Evolutionary conservation across 1,140 invertebrate species (phyloP), one percentile per base, ranked within the genome.

Genomic region (Chelonus insularis): DNA sequence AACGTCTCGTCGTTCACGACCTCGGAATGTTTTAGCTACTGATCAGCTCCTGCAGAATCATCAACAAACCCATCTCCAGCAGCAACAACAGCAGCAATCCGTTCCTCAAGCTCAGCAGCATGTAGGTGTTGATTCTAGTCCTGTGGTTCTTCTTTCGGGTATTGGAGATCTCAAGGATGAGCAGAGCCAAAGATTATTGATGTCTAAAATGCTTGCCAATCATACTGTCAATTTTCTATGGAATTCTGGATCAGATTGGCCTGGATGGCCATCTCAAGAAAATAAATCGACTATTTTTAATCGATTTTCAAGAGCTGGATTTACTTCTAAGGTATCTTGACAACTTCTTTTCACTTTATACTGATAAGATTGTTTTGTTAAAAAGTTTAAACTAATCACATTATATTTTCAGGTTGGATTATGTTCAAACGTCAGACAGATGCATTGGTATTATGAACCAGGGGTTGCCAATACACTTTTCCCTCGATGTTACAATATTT

Each of bases 371-470:
- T 43, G 1, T 16, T 8, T 12, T 12, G 12, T 50, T n/a, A n/a
- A n/a, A n/a, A n/a, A n/a, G n/a, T n/a, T n/a, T n/a, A n/a, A n/a
- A n/a, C n/a, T n/a, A n/a, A n/a, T n/a, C n/a, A 23, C 11, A 25
- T 41, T 12, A 2, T 16, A 36, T 69, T 66, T 64, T 9, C 61
- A 86, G 84, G 79, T 85, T 51, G 91, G 94, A 25, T 79, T 97
- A 20, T 92, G 91, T 65, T 84, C 88, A 5, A 90, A 90, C 61
- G 81, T 96, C 37, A 88, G 90, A 57, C 92, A 95, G 80, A 89
- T 94, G 77, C 90, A 94, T 70, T 96, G 94, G 93, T 93, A 89
- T 73, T 91, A 87, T 65, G 92, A 96, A 71, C 88, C 89, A 23
- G 89, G 89, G 14, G 85, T 92, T 21, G 87, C 93, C 0, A 84